A percentile compares a stretch with the other conserved stretches of the same genome.
phyloP scores from a whole-genome alignment of 2,113 vertebrate genomes.

The Colius striatus region DNA sequence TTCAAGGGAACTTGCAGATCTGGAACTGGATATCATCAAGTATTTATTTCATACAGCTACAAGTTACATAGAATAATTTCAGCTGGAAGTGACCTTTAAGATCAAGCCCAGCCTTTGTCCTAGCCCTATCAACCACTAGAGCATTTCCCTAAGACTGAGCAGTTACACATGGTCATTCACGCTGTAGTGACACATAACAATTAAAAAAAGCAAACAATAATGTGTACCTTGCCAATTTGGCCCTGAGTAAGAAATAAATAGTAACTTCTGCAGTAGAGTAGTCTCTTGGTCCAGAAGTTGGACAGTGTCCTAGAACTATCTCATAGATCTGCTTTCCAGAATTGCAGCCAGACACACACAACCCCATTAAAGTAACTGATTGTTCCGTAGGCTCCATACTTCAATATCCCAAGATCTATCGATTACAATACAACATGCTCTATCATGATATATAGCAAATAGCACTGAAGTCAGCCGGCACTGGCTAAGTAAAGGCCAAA shows the following conservation, averaged over 20 bases:
- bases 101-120: too few species aligned
- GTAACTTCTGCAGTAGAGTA: background rate
- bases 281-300: background rate
- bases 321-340: slow-evolving; percentile 49
- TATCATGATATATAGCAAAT: background rate
- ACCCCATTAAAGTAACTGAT: slow-evolving; percentile 46
- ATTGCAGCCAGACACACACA: background rate
- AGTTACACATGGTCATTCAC: background rate
- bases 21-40: background rate
- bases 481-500: background rate
- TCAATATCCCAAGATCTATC: background rate
- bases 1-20: background rate
- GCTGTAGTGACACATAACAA: background rate
- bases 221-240: background rate
- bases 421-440: background rate
- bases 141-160: background rate
- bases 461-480: background rate
- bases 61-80: background rate
- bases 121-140: too few species aligned
- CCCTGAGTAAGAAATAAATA: background rate
- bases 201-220: background rate
- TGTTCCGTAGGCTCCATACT: background rate
- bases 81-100: too few species aligned
- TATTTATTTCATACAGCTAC: background rate
- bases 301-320: slow-evolving; percentile 25